Conservation (phyloP, 2,888 invertebrate species). For the Nudaria mundana region DNA sequence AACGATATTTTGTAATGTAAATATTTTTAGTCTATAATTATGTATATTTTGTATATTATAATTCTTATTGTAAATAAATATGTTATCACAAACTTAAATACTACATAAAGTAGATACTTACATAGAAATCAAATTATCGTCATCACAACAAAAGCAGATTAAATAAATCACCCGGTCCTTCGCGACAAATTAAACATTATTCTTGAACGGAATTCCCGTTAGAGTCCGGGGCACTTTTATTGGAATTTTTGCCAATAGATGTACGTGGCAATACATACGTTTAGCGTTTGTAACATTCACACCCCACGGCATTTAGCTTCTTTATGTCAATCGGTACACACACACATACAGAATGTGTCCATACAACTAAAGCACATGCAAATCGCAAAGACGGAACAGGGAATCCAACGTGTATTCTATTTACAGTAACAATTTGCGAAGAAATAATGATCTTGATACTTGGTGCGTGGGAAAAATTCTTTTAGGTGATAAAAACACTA, state of each 20-base stretch:
- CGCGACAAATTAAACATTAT: slow-evolving; percentile 79
- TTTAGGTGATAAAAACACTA: no score
- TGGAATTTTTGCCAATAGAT: slow-evolving; percentile 76
- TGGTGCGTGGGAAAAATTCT: slow-evolving; percentile 14
- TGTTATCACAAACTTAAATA: not conserved
- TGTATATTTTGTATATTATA: no score
- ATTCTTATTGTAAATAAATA: no score
- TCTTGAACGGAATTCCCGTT: slow-evolving; percentile 61
- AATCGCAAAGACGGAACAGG: slow-evolving; percentile 72
- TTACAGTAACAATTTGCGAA: slow-evolving; percentile 60
- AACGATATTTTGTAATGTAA: no score
- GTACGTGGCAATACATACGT: slow-evolving; percentile 78
- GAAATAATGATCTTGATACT: slow-evolving; percentile 47
- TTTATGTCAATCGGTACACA: slow-evolving; percentile 65
- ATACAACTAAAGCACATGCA: slow-evolving; percentile 57
- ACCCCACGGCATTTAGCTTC: slow-evolving; percentile 71
- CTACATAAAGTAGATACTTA: not conserved
- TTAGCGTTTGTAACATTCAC: slow-evolving; percentile 59
- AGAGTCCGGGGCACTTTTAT: slow-evolving; percentile 64
- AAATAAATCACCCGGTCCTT: slow-evolving; percentile 60
- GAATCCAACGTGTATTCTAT: slow-evolving; percentile 75
- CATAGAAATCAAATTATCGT: slow-evolving; percentile 5
- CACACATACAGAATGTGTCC: slow-evolving; percentile 35
- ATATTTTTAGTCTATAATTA: no score
- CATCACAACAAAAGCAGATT: slow-evolving; percentile 24